Evolutionary conservation across 2,797 vertebrate species (phyloP).

Genomic region (Ispidina lecontei): DNA sequence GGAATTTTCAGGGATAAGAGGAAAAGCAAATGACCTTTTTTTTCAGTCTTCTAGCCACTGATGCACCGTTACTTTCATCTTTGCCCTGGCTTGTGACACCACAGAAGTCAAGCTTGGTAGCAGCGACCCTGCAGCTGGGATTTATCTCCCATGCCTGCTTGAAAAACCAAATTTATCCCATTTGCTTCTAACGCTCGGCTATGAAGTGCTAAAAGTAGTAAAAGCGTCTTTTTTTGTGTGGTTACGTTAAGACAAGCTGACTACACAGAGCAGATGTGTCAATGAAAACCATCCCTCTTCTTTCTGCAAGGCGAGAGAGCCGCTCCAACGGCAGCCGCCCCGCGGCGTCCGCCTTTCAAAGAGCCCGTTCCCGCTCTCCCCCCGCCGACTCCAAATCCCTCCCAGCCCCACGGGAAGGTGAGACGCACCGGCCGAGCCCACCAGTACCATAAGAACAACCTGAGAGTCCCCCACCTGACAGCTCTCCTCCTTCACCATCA

Average conservation of each 20-base stretch:
- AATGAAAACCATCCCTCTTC: constrained; percentile 60
- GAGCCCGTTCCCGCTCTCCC: not conserved
- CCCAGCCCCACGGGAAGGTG: not conserved
- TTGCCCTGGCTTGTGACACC: constrained; percentile 2
- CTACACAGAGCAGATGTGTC: constrained; percentile 66
- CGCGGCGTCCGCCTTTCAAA: not conserved
- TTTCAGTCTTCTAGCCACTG: not conserved
- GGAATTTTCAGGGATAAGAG: not conserved
- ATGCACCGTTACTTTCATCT: not conserved
- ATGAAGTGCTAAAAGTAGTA: constrained; percentile 56
- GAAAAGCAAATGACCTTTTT: not conserved
- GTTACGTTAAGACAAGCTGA: constrained; percentile 66
- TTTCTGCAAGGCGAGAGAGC: not conserved
- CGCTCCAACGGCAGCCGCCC: constrained; percentile 3
- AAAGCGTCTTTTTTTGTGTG: constrained; percentile 63
- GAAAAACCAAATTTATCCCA: constrained; percentile 54
- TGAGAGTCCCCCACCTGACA: not conserved
- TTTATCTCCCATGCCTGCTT: constrained; percentile 33
- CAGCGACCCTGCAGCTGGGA: constrained; percentile 47
- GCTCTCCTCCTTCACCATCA: too few species aligned
- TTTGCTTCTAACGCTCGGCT: constrained; percentile 20
- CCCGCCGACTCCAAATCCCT: not conserved
- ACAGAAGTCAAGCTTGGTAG: constrained; percentile 7
- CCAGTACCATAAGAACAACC: not conserved
- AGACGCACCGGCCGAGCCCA: not conserved